A percentile compares a stretch with the other conserved stretches of the same genome.
Evolutionary conservation across 1,140 invertebrate species (phyloP).

Genomic region (Globodera rostochiensis): DNA sequence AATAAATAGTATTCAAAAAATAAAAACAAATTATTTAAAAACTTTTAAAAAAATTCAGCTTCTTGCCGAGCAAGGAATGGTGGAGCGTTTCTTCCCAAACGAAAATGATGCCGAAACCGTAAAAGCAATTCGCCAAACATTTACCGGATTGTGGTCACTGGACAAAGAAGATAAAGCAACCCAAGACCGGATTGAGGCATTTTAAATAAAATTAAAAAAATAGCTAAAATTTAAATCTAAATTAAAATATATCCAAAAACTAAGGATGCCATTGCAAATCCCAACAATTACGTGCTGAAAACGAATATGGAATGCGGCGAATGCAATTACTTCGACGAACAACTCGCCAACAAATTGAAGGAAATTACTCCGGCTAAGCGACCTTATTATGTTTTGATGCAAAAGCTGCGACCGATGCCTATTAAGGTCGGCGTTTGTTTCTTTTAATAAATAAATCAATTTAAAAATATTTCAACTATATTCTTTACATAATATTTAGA

Average conservation of each 20-base stretch:
- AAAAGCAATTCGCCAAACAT: conserved; percentile 76
- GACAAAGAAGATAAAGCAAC: conserved; percentile 69
- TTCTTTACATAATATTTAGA: conserved; percentile 66
- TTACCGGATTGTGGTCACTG: conserved; percentile 85
- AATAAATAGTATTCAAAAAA: no score
- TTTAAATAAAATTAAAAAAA: no score
- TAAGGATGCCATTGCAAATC: conserved; percentile 78
- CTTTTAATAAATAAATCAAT: no score
- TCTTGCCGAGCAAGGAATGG: conserved; percentile 70
- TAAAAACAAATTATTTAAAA: no score
- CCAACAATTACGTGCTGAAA: conserved; percentile 87
- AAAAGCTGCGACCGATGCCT: conserved; percentile 66
- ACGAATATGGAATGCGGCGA: conserved; percentile 82
- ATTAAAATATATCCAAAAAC: no score
- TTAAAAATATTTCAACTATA: no score
- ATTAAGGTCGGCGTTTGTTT: conserved; percentile 44
- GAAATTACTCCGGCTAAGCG: conserved; percentile 75
- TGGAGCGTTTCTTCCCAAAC: conserved; percentile 74
- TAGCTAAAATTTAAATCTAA: no score
- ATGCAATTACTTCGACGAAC: conserved; percentile 86
- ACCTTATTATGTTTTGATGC: conserved; percentile 90
- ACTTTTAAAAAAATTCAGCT: conserved; percentile 31
- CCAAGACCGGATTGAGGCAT: conserved; percentile 38
- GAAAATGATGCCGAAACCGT: conserved; percentile 44
- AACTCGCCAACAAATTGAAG: conserved; percentile 74